phyloP scores from a whole-genome alignment of 2,113 vertebrate species.

The Strigops habroptila region DNA sequence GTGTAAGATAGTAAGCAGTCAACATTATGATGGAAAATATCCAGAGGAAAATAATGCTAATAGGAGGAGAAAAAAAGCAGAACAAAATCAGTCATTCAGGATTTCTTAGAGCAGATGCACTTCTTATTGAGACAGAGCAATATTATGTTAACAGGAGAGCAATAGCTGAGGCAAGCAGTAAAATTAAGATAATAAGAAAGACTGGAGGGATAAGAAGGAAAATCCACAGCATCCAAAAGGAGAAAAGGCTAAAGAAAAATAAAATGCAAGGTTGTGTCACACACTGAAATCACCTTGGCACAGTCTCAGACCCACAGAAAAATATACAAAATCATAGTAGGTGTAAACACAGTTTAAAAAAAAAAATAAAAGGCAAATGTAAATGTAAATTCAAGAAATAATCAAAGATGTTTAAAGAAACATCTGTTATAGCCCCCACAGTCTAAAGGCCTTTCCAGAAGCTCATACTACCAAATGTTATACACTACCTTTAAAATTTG shows the following conservation, averaged over 20 bases:
- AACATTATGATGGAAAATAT: background rate
- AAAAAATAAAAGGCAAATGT: background rate
- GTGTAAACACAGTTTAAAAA: background rate
- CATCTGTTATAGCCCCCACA: background rate
- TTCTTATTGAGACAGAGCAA: background rate
- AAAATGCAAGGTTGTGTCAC: background rate
- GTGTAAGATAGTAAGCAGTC: background rate
- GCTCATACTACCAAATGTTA: background rate
- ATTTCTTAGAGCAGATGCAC: background rate
- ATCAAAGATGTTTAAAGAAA: background rate
- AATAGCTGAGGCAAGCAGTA: background rate
- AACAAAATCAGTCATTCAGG: background rate
- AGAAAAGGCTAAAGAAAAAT: background rate
- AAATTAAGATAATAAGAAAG: background rate
- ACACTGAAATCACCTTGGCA: background rate
- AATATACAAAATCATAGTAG: background rate
- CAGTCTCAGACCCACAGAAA: background rate
- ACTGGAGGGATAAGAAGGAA: background rate
- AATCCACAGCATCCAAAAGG: background rate
- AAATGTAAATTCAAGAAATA: background rate
- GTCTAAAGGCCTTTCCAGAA: background rate
- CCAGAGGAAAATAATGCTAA: background rate
- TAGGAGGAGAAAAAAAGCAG: fast-evolving
- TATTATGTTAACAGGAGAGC: background rate
- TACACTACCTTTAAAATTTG: background rate